A percentile compares a stretch with the other conserved stretches of the same genome.
phyloP scores from a whole-genome alignment of 1,140 invertebrate genomes.

The Saccostrea echinata region DNA sequence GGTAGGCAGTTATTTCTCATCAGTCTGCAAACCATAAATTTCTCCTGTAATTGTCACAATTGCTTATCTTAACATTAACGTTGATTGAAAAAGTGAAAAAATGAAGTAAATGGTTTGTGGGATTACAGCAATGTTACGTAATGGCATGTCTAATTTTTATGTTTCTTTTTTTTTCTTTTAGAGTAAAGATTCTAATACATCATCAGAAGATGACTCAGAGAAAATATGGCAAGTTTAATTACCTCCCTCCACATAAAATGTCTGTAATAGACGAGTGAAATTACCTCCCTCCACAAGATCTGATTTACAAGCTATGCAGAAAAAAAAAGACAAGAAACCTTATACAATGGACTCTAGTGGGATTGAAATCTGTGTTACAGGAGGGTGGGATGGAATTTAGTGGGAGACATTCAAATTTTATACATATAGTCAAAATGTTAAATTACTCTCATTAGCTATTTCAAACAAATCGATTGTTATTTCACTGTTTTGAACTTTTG shows the following conservation, averaged over 20 bases:
- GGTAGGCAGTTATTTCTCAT: slow-evolving; percentile 42
- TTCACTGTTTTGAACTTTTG: background rate
- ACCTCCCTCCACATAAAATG: background rate
- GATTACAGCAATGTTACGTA: background rate
- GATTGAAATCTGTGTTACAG: background rate
- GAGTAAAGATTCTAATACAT: slow-evolving; percentile 54
- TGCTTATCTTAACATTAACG: background rate
- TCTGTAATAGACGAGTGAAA: background rate
- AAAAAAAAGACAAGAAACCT: background rate
- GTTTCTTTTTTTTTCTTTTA: slow-evolving; percentile 40
- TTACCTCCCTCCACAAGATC: slow-evolving; percentile 11
- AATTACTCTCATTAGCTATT: too few relatives aligned
- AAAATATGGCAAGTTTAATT: slow-evolving; percentile 57
- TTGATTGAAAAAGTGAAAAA: background rate
- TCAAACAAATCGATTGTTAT: background rate
- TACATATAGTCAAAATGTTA: too few relatives aligned
- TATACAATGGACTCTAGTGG: background rate
- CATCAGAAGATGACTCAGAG: slow-evolving; percentile 52
- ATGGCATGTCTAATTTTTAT: slow-evolving; percentile 15
- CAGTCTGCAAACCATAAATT: background rate
- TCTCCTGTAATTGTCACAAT: background rate
- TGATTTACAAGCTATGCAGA: background rate
- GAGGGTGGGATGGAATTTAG: background rate
- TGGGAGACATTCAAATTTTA: background rate
- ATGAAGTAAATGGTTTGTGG: background rate